phyloP scores from a whole-genome alignment of 2,797 vertebrate genomes.

The Sebastolobus alascanus region DNA sequence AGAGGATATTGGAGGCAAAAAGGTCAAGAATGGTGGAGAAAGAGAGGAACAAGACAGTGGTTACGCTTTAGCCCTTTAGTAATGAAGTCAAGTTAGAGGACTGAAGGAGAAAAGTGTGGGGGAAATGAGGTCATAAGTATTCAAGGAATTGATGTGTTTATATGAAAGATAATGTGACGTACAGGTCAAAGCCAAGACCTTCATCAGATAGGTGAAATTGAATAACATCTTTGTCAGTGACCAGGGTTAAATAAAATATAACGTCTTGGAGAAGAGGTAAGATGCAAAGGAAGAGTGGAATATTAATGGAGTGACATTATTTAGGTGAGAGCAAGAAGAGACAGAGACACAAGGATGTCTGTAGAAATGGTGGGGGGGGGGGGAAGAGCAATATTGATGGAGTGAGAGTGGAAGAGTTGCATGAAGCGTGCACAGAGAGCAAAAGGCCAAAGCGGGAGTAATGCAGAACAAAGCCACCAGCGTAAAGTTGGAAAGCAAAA shows the following conservation, averaged over 20 bases:
- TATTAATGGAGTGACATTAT: conserved; percentile 63
- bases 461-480: conserved; percentile 45
- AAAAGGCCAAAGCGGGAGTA: conserved; percentile 46
- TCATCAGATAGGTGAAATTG: conserved; percentile 4
- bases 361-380: not conserved
- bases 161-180: not conserved
- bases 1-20: conserved; percentile 9
- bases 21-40: conserved; percentile 27
- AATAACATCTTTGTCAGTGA: conserved; percentile 11
- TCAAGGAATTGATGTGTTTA: not conserved
- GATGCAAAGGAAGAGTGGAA: conserved; percentile 28
- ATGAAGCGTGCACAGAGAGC: conserved; percentile 43
- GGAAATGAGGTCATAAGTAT: not conserved
- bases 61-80: not conserved
- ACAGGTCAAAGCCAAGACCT: conserved; percentile 6
- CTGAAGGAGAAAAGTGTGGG: not conserved
- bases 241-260: conserved; percentile 16
- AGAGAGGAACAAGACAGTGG: conserved; percentile 4
- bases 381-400: conserved; percentile 47
- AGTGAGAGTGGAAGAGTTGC: conserved; percentile 58
- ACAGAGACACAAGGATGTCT: conserved; percentile 32
- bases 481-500: conserved; percentile 34
- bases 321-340: conserved; percentile 24
- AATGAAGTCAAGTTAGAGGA: conserved; percentile 1
- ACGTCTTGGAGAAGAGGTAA: not conserved